These are phyloP conservation scores for Betta splendens DNA, from an alignment of 2,797 vertebrate species.

Conservation along the genomic window DNA sequence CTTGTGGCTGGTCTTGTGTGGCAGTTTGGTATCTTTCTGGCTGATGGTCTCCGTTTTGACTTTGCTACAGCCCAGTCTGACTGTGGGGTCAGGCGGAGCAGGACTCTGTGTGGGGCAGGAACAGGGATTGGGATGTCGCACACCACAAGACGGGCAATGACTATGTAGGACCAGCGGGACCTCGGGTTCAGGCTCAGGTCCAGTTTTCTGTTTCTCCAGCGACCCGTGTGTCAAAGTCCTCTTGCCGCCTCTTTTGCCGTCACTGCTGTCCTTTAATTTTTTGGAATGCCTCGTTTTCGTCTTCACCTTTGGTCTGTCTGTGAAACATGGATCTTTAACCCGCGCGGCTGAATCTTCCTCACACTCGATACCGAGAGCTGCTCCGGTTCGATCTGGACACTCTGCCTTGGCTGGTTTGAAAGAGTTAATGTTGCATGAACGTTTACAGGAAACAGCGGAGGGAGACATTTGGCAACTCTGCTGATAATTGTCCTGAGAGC, in stretches of 20 bases:
- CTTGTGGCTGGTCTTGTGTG: slow-evolving; percentile 68
- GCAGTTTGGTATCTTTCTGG: slow-evolving; percentile 69
- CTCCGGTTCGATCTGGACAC: slow-evolving; percentile 36
- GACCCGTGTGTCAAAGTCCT: slow-evolving; percentile 56
- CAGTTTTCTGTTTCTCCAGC: background rate
- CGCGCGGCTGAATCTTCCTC: slow-evolving; percentile 61
- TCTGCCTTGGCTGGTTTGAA: slow-evolving; percentile 70
- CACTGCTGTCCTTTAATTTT: slow-evolving; percentile 39
- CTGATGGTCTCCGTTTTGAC: slow-evolving; percentile 46
- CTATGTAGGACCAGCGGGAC: slow-evolving; percentile 23
- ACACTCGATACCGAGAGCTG: slow-evolving; percentile 70
- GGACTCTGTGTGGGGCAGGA: slow-evolving; percentile 52
- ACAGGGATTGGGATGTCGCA: slow-evolving; percentile 47
- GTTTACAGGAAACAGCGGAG: slow-evolving; percentile 52
- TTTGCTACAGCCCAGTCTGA: slow-evolving; percentile 60
- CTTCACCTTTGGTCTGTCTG: slow-evolving; percentile 86
- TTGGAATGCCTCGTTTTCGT: slow-evolving; percentile 78
- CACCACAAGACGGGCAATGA: slow-evolving; percentile 58
- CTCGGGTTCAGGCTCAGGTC: slow-evolving; percentile 55
- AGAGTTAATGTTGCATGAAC: slow-evolving; percentile 65
- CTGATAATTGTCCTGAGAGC: slow-evolving; percentile 59
- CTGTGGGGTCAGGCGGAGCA: slow-evolving; percentile 46
- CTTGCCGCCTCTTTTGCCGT: slow-evolving; percentile 57
- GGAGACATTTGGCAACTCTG: slow-evolving; percentile 66
- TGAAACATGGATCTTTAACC: slow-evolving; percentile 76